Base-by-base conservation (phyloP, 2,797 vertebrate species). In the Thripadectes ignobilis region DNA sequence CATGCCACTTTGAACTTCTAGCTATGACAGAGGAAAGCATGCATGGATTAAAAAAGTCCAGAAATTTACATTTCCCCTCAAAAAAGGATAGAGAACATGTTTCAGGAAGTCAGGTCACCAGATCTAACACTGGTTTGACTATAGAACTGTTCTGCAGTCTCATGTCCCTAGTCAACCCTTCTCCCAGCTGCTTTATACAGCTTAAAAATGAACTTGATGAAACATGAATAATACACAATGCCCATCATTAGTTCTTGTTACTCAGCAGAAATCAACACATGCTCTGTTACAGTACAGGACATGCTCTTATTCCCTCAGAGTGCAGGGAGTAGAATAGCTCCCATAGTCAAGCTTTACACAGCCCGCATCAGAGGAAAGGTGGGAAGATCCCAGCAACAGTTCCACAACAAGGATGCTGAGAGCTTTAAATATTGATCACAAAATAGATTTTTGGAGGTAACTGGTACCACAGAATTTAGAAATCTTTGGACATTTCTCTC, bases 211-310 rank as follows among this genome's bases (percentile, higher is more conserved):
- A 85, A 92, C 69, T 92, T 41, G 32, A 89, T 93, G 95, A 88
- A 96, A 96, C 91, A 89, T 78, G 91, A 92, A 89, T 91, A 93
- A 84, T 41, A 84, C 85, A 94, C 89, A 96, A 88, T 91, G 87
- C 62, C 79, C 91, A 92, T 96, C 95, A 88, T 96, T 93, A 96
- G 82, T 75, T 94, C 89, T 89, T 91, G 89, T 92, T 94, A 93
- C 89, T 92, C 92, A 91, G 92, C 95, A 89, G 91, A 96, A 96
- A 92, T 94, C 95, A 95, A 84, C 91, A 76, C 79, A 24, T 59
- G 85, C 95, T 88, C 87, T 94, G 87, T 95, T 93, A 81, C 75
- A 93, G 59, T 3, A 3, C 36, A 66, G 89, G 66, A 78, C 84
- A 65, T 49, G 81, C 75, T 83, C 75, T 58, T 65, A 58, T 85